Percentiles rank a stretch among this genome's conserved stretches.
Evolutionary conservation across 2,888 invertebrate species (phyloP).

Genomic region (Caradrina clavipalpis): DNA sequence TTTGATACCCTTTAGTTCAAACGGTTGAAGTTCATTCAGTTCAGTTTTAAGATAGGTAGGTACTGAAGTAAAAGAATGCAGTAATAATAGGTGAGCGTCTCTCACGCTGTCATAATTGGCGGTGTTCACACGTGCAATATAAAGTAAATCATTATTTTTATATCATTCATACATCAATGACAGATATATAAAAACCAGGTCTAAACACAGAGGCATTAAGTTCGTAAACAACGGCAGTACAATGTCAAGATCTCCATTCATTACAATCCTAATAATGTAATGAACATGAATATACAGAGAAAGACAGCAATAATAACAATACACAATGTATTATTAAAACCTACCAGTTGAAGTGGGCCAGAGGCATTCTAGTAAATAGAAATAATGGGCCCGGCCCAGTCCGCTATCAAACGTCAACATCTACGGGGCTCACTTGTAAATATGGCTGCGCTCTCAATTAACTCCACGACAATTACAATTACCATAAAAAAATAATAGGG

Average conservation of each 20-base stretch:
- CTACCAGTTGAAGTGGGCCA: constrained; percentile 63
- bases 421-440: constrained; percentile 79
- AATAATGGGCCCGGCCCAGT: constrained; percentile 77
- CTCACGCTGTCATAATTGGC: constrained; percentile 25
- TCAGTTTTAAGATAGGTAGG: constrained; percentile 17
- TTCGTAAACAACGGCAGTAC: constrained; percentile 1
- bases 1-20: constrained; percentile 57
- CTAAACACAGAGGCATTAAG: background rate
- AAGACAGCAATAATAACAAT: constrained; percentile 63
- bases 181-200: background rate
- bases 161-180: too few relatives aligned
- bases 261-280: constrained; percentile 33
- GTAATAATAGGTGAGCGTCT: background rate
- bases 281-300: constrained; percentile 41
- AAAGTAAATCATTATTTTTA: background rate
- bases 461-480: constrained; percentile 85
- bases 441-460: constrained; percentile 85
- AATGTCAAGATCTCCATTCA: constrained; percentile 16
- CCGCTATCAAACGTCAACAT: constrained; percentile 77
- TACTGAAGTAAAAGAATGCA: constrained; percentile 5
- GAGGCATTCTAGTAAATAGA: constrained; percentile 80
- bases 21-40: constrained; percentile 44
- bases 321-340: constrained; percentile 65
- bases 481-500: constrained; percentile 88
- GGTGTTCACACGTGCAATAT: constrained; percentile 12